phyloP scores from a whole-genome alignment of 2,888 invertebrate species.

The Stenchaetothrips biformis region DNA sequence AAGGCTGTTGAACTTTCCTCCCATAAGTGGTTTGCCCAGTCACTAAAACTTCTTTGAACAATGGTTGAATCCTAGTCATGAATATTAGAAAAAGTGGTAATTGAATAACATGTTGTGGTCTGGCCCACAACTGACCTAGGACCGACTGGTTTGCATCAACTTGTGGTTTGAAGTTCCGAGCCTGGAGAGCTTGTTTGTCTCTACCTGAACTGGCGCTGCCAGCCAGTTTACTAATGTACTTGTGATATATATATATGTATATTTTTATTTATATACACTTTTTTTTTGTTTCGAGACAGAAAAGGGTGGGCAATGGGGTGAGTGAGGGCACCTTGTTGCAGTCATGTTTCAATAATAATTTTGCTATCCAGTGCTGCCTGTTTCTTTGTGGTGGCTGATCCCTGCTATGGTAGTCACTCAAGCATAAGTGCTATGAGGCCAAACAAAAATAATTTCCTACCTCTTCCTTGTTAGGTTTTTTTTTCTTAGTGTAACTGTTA shows the following conservation, averaged over 20 bases:
- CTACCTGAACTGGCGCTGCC: not conserved
- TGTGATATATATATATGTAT: not conserved
- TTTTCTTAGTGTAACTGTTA: slow-evolving; percentile 22
- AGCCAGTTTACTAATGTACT: not conserved
- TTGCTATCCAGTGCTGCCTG: not conserved
- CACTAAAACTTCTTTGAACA: too few relatives aligned
- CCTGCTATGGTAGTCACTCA: not conserved
- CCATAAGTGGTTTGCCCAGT: too few relatives aligned
- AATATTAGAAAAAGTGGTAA: not conserved
- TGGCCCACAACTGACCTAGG: not conserved
- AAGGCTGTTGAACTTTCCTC: too few relatives aligned
- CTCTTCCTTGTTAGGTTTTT: slow-evolving; percentile 21
- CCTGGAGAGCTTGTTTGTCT: not conserved
- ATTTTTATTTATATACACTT: not conserved
- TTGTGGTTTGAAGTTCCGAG: not conserved
- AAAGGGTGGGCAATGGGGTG: not conserved
- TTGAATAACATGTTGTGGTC: not conserved
- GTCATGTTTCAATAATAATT: not conserved
- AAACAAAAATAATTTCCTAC: slow-evolving; percentile 19
- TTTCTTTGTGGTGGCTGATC: not conserved
- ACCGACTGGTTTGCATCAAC: not conserved
- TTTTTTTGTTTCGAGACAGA: not conserved
- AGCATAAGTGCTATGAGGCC: slow-evolving; percentile 9
- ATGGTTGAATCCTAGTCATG: slow-evolving; percentile 3
- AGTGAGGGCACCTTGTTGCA: too few relatives aligned